Base-by-base conservation (phyloP, 2,113 vertebrate genomes). In the Mesitornis unicolor region DNA sequence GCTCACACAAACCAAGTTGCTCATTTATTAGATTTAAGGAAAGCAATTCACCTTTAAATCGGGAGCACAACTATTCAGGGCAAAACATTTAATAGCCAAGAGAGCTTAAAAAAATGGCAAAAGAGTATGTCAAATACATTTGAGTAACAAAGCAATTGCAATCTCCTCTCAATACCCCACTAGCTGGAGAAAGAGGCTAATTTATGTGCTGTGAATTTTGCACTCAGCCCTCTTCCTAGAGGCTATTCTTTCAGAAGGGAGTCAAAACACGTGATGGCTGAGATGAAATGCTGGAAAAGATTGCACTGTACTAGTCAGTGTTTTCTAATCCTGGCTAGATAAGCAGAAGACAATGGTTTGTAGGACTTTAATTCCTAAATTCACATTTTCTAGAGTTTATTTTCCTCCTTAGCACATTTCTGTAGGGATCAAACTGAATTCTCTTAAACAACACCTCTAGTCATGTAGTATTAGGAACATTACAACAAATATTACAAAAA, bases 131-230 rank as follows among this genome's bases (percentile, higher is more conserved):
- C 92, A 95, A 91, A 94, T 88, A 75, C 85, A 90, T 96, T 78
- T 95, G 90, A 96, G 95, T 90, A 96, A 92, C 95, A 96, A 94
- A 96, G 79, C 75, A 94, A 94, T 96, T 96, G 90, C 85, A 86
- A 74, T 90, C 92, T 84, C 90, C 85, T 94, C 90, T 96, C 93
- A 96, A 95, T 96, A 93, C 91, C 87, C 92, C 90, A 96, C 93
- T 83, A 93, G 92, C 95, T 87, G 83, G 63, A 90, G 95, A 96
- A 96, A 74, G 87, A 95, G 68, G 68, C 85, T 95, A 96, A 94
- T 96, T 93, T 96, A 95, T 95, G 95, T 97, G 79, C 95, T 92
- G 92, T 90, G 95, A 95, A 92, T 96, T 95, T 90, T 96, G 79
- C 87, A 90, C 90, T 96, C 92, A 88, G 82, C 54, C 59, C 59